These are phyloP conservation scores for Hypomesus transpacificus DNA, from an alignment of 2,113 vertebrate species.

Conservation along the genomic window DNA sequence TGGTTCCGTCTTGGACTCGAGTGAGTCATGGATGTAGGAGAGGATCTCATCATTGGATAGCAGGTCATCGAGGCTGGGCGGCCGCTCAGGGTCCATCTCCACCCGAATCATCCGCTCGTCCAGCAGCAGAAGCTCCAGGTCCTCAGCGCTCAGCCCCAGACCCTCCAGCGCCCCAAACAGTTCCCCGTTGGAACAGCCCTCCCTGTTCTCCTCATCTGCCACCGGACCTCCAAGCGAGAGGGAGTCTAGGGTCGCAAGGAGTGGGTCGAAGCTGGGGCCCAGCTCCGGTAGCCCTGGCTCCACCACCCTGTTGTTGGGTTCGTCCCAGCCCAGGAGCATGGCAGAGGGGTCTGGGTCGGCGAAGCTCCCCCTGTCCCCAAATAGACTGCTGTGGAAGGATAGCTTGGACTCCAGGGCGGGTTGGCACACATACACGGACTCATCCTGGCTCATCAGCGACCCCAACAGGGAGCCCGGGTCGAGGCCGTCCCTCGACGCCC, in stretches of 20 bases:
- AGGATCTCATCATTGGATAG: slow-evolving; percentile 70
- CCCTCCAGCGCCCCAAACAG: slow-evolving; percentile 73
- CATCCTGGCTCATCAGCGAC: slow-evolving; percentile 67
- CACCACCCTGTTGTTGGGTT: slow-evolving; percentile 16
- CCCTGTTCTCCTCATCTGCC: slow-evolving; percentile 26
- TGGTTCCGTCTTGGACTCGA: slow-evolving; percentile 46
- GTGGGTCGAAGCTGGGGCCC: slow-evolving; percentile 62
- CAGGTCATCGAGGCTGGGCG: slow-evolving; percentile 58
- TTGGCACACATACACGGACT: slow-evolving; percentile 64
- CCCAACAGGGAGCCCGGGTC: slow-evolving; percentile 70
- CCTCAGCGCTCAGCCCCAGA: slow-evolving; percentile 72
- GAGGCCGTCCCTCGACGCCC: slow-evolving; percentile 41
- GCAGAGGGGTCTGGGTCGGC: slow-evolving; percentile 27
- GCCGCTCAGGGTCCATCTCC: slow-evolving; percentile 59
- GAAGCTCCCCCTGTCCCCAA: slow-evolving; percentile 41
- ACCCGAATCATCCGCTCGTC: slow-evolving; percentile 78
- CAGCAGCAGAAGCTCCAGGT: slow-evolving; percentile 76
- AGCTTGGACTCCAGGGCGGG: slow-evolving; percentile 47
- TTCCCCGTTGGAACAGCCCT: slow-evolving; percentile 68
- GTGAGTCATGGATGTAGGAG: slow-evolving; percentile 64
- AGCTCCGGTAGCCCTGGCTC: slow-evolving; percentile 14
- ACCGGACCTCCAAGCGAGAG: slow-evolving; percentile 63
- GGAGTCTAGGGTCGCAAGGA: slow-evolving; percentile 71
- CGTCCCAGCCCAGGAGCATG: slow-evolving; percentile 47
- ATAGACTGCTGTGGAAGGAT: slow-evolving; percentile 56